phyloP scores from a whole-genome alignment of 2,113 vertebrate species.

The Plotosus lineatus region DNA sequence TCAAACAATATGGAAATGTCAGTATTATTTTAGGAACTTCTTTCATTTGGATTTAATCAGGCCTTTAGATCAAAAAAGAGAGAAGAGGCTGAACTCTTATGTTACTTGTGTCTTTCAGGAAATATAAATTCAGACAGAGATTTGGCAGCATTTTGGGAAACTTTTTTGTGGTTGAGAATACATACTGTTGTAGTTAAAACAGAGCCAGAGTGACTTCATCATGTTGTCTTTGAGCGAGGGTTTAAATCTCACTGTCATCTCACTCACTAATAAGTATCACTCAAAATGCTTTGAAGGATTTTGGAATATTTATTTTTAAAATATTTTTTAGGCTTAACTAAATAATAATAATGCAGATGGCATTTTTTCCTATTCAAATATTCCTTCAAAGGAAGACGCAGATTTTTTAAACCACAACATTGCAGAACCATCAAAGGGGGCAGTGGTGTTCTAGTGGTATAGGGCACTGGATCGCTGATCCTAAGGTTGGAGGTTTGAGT shows the following conservation, averaged over 20 bases:
- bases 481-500: too few species aligned
- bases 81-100: constrained; percentile 38
- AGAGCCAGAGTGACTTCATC: constrained; percentile 61
- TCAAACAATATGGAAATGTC: not conserved
- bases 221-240: constrained; percentile 60
- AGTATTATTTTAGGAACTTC: not conserved
- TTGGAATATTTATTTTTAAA: not conserved
- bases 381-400: not conserved
- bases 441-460: too few species aligned
- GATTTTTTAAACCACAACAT: too few species aligned
- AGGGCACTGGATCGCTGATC: too few species aligned
- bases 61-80: not conserved
- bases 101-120: constrained; percentile 54
- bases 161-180: constrained; percentile 60
- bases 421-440: too few species aligned
- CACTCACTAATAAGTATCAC: not conserved
- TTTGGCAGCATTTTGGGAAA: constrained; percentile 57
- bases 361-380: not conserved
- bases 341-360: constrained; percentile 19
- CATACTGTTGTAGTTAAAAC: constrained; percentile 58
- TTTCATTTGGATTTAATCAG: constrained; percentile 61
- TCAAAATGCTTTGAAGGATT: not conserved
- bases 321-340: constrained; percentile 6
- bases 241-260: constrained; percentile 21
- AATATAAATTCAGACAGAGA: constrained; percentile 49